Conservation (phyloP, 2,888 invertebrate genomes). For the Drosophila flavopinicola region DNA sequence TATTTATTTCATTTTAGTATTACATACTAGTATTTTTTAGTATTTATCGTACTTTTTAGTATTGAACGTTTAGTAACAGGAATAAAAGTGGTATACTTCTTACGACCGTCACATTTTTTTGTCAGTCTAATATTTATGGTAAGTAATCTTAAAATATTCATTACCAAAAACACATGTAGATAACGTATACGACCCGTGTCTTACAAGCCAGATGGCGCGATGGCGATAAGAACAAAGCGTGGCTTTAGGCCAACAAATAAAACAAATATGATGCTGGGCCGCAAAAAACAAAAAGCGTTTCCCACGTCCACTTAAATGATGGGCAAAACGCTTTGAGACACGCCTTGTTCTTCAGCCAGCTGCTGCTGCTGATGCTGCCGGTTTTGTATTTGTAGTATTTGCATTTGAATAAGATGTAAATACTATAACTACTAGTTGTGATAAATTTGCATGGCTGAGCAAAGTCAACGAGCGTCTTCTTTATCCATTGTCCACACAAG, state of each 20-base stretch:
- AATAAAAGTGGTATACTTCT: too few relatives aligned
- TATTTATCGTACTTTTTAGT: too few relatives aligned
- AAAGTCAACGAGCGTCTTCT: conserved; percentile 43
- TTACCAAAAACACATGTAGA: background rate
- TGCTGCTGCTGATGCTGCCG: conserved; percentile 25
- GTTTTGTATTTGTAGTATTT: conserved; percentile 51
- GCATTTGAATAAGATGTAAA: conserved; percentile 73
- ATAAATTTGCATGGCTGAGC: conserved; percentile 47
- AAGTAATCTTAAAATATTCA: too few relatives aligned
- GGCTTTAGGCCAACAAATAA: conserved; percentile 6
- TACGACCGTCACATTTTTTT: too few relatives aligned
- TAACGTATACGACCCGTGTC: conserved; percentile 23
- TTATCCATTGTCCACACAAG: conserved; percentile 41
- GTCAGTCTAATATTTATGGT: too few relatives aligned
- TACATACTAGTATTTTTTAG: too few relatives aligned
- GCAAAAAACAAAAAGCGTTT: conserved; percentile 42
- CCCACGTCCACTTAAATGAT: conserved; percentile 43
- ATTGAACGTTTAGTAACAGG: too few relatives aligned
- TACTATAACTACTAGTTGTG: conserved; percentile 17
- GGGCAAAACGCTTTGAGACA: conserved; percentile 42
- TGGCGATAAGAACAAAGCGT: conserved; percentile 43
- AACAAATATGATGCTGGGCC: conserved; percentile 1
- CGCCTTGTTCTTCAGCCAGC: conserved; percentile 54
- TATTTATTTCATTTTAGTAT: too few relatives aligned
- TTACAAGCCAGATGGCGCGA: conserved; percentile 33